Evolutionary conservation across 2,797 vertebrate species (phyloP).

Genomic region (Neosilurus mollespiculum): DNA sequence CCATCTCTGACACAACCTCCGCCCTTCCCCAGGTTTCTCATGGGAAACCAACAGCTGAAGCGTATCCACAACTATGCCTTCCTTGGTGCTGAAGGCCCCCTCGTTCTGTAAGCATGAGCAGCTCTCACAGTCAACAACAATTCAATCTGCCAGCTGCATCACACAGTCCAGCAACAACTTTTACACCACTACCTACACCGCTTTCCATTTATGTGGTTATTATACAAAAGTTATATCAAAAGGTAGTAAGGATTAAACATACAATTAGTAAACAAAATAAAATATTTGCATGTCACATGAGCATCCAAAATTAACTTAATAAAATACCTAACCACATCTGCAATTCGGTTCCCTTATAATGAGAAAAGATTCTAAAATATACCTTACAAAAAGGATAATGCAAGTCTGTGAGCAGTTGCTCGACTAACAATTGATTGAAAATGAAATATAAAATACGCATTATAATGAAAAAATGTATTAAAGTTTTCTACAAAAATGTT

Average conservation of each 20-base stretch:
- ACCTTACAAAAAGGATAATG: no score
- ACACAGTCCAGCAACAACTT: slow-evolving; percentile 27
- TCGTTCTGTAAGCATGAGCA: slow-evolving; percentile 75
- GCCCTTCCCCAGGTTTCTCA: slow-evolving; percentile 64
- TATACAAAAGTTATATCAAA: background rate
- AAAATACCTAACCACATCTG: no score
- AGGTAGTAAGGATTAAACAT: background rate
- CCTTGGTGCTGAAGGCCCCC: slow-evolving; percentile 72
- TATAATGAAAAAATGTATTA: slow-evolving; percentile 10
- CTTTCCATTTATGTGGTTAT: background rate
- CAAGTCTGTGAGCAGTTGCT: background rate
- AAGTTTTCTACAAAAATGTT: background rate
- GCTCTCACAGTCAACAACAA: slow-evolving; percentile 52
- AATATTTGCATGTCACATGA: background rate
- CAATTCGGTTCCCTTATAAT: no score
- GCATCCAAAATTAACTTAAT: background rate
- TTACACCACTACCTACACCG: slow-evolving; percentile 1
- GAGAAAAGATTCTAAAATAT: no score
- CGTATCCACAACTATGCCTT: slow-evolving; percentile 72
- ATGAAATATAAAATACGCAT: background rate
- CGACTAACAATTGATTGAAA: background rate
- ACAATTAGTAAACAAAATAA: background rate
- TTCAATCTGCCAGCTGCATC: slow-evolving; percentile 49
- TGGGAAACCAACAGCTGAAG: slow-evolving; percentile 70
- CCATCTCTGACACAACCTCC: slow-evolving; percentile 19